Evolutionary conservation across 2,797 vertebrate species (phyloP).

Genomic region (Carcharodon carcharias): DNA sequence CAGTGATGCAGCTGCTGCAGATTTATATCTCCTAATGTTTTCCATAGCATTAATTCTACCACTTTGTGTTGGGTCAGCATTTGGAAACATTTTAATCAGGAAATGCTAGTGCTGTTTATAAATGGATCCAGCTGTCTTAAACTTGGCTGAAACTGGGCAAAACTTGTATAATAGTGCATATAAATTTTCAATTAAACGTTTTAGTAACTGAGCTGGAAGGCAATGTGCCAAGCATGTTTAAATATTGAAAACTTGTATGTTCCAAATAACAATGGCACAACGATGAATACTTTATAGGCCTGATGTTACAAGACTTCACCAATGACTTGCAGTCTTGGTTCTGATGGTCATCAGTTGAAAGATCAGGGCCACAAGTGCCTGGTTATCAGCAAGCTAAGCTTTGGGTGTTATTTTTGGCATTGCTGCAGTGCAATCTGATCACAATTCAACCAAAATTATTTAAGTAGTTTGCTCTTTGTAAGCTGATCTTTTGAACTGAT

Average conservation of each 20-base stretch:
- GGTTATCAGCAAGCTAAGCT: not conserved
- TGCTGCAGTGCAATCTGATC: not conserved
- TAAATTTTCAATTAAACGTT: not conserved
- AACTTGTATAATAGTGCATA: not conserved
- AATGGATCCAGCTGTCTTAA: not conserved
- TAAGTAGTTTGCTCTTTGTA: not conserved
- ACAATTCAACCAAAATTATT: not conserved
- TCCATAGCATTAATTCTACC: not conserved
- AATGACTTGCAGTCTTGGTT: not conserved
- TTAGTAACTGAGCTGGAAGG: not conserved
- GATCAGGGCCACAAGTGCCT: not conserved
- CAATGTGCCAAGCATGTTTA: not conserved
- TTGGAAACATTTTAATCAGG: not conserved
- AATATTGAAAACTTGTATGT: not conserved
- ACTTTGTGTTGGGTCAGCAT: not conserved
- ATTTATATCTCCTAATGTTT: not conserved
- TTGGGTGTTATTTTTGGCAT: not conserved
- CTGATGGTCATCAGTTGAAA: not conserved
- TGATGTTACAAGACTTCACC: not conserved
- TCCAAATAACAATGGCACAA: not conserved
- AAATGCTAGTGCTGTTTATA: conserved; percentile 12
- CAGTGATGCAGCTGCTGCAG: not conserved
- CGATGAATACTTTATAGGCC: not conserved
- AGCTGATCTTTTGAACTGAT: not conserved
- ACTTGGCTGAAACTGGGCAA: not conserved